phyloP scores from a whole-genome alignment of 2,113 vertebrate genomes.

The Austrofundulus limnaeus region DNA sequence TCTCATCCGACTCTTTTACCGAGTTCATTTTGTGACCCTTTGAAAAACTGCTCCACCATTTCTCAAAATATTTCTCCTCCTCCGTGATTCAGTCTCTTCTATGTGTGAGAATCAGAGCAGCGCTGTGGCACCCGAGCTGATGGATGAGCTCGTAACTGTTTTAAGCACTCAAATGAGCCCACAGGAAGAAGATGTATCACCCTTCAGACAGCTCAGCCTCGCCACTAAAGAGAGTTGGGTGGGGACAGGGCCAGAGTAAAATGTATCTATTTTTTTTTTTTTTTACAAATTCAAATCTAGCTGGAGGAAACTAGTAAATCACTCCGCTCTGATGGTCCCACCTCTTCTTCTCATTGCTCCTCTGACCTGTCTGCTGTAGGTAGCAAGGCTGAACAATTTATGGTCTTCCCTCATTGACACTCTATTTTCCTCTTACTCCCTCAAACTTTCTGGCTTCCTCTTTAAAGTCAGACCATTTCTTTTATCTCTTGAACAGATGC shows the following conservation, averaged over 20 bases:
- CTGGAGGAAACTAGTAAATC: conserved; percentile 37
- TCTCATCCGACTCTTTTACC: not conserved
- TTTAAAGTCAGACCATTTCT: not conserved
- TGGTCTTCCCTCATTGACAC: conserved; percentile 1
- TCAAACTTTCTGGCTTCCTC: not conserved
- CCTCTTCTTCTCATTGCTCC: conserved; percentile 12
- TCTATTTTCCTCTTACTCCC: conserved; percentile 12
- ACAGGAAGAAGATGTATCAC: conserved; percentile 55
- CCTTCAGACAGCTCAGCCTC: conserved; percentile 49
- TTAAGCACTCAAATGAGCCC: conserved; percentile 53
- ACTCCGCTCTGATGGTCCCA: conserved; percentile 17
- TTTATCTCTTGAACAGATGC: too few species aligned
- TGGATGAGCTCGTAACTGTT: conserved; percentile 66
- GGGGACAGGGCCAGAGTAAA: conserved; percentile 40
- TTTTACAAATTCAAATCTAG: conserved; percentile 38
- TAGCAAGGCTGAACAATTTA: too few species aligned
- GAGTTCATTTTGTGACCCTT: conserved; percentile 28
- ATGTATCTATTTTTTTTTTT: conserved; percentile 31
- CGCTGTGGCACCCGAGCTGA: conserved; percentile 40
- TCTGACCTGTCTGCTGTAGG: conserved; percentile 20
- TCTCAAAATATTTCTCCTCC: conserved; percentile 29
- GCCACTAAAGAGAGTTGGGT: not conserved
- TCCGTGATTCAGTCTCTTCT: not conserved
- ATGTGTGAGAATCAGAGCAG: conserved; percentile 15
- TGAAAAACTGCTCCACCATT: conserved; percentile 3